Evolutionary conservation across 2,113 vertebrate species (phyloP).

Genomic region (Taurulus bubalis): DNA sequence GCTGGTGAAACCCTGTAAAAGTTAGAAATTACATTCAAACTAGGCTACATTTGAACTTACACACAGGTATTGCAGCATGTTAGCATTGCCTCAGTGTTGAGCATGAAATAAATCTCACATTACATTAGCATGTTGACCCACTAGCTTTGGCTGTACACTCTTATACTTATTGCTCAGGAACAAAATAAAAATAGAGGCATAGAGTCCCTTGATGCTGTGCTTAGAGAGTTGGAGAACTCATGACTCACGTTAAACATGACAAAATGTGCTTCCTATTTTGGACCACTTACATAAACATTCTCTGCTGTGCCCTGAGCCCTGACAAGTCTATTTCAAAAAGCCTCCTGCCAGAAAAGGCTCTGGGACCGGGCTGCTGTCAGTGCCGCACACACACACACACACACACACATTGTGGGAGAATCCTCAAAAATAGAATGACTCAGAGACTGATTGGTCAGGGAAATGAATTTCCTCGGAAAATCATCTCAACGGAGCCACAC

Average conservation of each 20-base stretch:
- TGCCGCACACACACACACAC: slow-evolving; percentile 23
- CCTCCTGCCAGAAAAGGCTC: slow-evolving; percentile 36
- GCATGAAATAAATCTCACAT: too few relatives aligned
- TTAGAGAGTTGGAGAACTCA: slow-evolving; percentile 30
- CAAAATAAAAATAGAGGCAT: neutral
- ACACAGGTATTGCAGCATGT: too few relatives aligned
- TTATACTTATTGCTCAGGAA: neutral
- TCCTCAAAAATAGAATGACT: slow-evolving; percentile 50
- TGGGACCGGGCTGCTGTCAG: slow-evolving; percentile 41
- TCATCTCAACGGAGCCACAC: slow-evolving; percentile 52
- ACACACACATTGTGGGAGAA: slow-evolving; percentile 45
- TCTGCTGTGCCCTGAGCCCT: slow-evolving; percentile 44
- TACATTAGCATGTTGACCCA: neutral
- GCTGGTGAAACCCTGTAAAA: too few relatives aligned
- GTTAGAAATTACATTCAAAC: too few relatives aligned
- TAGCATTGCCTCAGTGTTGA: neutral
- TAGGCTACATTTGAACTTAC: too few relatives aligned
- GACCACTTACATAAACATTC: slow-evolving; percentile 62
- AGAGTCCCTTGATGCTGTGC: slow-evolving; percentile 1
- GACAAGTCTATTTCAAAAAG: slow-evolving; percentile 54
- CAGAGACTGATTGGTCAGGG: slow-evolving; percentile 39
- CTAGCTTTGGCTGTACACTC: neutral
- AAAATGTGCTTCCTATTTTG: slow-evolving; percentile 51
- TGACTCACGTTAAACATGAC: slow-evolving; percentile 53
- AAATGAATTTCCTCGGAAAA: slow-evolving; percentile 46